Evolutionary conservation across 2,113 vertebrate genomes (phyloP).

Genomic region (Caranx melampygus): DNA sequence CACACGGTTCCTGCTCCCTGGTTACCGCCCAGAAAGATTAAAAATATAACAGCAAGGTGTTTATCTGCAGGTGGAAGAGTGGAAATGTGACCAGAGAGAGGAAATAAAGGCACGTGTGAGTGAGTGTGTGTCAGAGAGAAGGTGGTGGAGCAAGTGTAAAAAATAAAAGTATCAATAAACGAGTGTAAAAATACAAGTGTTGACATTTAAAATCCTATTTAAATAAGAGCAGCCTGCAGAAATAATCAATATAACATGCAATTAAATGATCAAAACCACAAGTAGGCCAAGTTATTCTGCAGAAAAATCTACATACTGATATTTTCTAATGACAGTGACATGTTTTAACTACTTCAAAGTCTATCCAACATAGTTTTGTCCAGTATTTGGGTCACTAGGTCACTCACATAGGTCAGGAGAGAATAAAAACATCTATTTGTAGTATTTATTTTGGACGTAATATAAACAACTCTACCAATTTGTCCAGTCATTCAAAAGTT

Average conservation of each 20-base stretch:
- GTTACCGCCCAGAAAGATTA: neutral
- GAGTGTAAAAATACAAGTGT: too few species aligned
- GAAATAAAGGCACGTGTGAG: neutral
- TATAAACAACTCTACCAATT: neutral
- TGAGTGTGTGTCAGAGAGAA: neutral
- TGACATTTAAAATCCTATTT: neutral
- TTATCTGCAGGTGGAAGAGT: conserved; percentile 22
- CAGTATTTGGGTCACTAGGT: neutral
- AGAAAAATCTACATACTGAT: neutral
- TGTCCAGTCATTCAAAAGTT: neutral
- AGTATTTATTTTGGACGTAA: neutral
- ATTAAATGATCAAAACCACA: neutral
- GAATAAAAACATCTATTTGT: neutral
- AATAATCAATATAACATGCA: neutral
- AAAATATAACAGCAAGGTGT: neutral
- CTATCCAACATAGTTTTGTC: neutral
- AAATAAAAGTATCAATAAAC: neutral
- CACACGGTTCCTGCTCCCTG: neutral
- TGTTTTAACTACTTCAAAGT: neutral
- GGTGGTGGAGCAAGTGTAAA: neutral
- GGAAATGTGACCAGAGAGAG: neutral
- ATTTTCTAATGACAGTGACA: neutral
- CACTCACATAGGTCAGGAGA: neutral
- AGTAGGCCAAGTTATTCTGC: neutral
- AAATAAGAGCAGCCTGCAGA: neutral